phyloP scores from a whole-genome alignment of 2,888 invertebrate genomes.

The Rapana venosa region DNA sequence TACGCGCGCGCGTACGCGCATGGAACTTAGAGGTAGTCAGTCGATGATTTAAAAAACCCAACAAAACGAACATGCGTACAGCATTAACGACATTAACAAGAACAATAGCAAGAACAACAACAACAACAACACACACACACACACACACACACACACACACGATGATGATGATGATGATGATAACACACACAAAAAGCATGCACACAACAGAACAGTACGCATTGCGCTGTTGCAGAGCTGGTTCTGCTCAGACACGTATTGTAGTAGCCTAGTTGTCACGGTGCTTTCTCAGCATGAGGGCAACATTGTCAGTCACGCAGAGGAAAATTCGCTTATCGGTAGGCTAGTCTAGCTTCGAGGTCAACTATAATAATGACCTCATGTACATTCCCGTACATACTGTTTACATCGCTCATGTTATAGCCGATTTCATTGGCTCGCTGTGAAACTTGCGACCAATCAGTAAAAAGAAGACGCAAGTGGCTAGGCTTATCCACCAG shows the following conservation, averaged over 20 bases:
- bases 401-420: background rate
- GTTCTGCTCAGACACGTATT: background rate
- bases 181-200: too few species aligned
- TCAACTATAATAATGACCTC: background rate
- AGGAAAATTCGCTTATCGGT: background rate
- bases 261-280: background rate
- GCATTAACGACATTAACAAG: background rate
- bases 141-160: background rate
- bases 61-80: too few species aligned
- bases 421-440: slow-evolving; percentile 14
- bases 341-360: background rate
- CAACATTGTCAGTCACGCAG: background rate
- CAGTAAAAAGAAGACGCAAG: background rate
- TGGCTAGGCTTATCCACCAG: background rate
- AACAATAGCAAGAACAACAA: background rate
- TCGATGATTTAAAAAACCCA: too few species aligned
- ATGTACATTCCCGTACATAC: background rate
- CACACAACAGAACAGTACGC: too few species aligned
- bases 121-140: background rate
- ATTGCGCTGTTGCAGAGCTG: background rate
- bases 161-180: background rate
- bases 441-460: slow-evolving; percentile 12
- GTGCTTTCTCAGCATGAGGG: too few species aligned
- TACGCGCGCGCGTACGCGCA: background rate
- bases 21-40: too few species aligned